Percentiles rank a stretch among this genome's conserved stretches.
Conservation (phyloP, 2,797 vertebrate species). For the Uromys caudimaculatus region DNA sequence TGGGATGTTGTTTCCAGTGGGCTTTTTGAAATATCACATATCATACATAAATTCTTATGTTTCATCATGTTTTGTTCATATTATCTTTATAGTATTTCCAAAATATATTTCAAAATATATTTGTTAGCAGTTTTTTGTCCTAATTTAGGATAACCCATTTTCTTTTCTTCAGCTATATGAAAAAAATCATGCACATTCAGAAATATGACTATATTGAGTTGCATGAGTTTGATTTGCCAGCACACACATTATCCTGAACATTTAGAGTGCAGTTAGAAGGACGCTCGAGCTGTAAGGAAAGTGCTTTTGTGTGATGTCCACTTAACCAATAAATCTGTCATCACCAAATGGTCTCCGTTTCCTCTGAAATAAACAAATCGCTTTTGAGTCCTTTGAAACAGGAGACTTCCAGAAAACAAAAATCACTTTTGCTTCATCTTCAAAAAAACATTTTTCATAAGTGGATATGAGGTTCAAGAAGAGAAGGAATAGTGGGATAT, state of each 20-base stretch:
- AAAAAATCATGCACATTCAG: slow-evolving; percentile 74
- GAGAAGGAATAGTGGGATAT: slow-evolving; percentile 84
- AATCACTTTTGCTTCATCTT: slow-evolving; percentile 89
- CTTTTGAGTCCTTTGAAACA: slow-evolving; percentile 88
- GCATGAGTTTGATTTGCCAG: slow-evolving; percentile 82
- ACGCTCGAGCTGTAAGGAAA: slow-evolving; percentile 82
- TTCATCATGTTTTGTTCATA: slow-evolving; percentile 43
- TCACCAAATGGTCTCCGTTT: slow-evolving; percentile 90
- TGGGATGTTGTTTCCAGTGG: not conserved
- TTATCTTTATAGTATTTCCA: slow-evolving; percentile 21
- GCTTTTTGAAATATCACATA: slow-evolving; percentile 59
- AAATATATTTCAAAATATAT: slow-evolving; percentile 32
- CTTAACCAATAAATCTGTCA: slow-evolving; percentile 92
- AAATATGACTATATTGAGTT: slow-evolving; percentile 77
- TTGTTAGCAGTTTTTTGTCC: not conserved
- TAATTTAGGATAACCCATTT: slow-evolving; percentile 70
- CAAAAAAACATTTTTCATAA: slow-evolving; percentile 88
- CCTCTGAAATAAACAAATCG: slow-evolving; percentile 92
- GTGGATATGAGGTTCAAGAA: slow-evolving; percentile 87
- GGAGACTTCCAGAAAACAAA: slow-evolving; percentile 88
- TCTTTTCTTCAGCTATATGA: slow-evolving; percentile 67
- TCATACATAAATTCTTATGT: not conserved
- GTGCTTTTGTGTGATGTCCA: slow-evolving; percentile 86
- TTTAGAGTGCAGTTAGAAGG: slow-evolving; percentile 83
- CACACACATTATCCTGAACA: slow-evolving; percentile 81